Percentiles rank a stretch among this genome's conserved stretches.
phyloP scores from a whole-genome alignment of 2,113 vertebrate genomes.

The Macrotus californicus region DNA sequence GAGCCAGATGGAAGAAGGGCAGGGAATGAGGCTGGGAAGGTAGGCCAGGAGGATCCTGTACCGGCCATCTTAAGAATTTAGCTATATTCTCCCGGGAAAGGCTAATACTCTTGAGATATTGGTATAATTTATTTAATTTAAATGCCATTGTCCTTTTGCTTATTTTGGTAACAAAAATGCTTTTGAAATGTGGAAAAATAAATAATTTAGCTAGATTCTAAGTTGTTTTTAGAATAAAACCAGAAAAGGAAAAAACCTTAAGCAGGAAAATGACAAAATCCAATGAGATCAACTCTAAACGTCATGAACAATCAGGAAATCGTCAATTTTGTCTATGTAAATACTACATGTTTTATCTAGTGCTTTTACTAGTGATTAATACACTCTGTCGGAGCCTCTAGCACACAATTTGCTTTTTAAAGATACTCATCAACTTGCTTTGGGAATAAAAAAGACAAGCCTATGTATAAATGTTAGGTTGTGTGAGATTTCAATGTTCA shows the following conservation, averaged over 20 bases:
- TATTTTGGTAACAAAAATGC: conserved; percentile 81
- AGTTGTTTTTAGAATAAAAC: neutral
- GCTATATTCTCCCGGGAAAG: neutral
- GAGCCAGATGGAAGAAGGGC: neutral
- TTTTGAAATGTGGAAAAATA: conserved; percentile 45
- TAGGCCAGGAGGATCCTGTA: neutral
- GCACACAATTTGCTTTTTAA: neutral
- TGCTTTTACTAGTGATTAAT: neutral
- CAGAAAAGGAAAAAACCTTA: neutral
- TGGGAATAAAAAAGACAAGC: neutral
- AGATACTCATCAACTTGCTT: neutral
- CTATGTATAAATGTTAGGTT: conserved; percentile 18
- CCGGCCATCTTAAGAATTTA: neutral
- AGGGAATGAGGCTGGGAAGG: neutral
- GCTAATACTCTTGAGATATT: conserved; percentile 53
- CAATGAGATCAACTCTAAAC: neutral
- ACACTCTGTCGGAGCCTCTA: neutral
- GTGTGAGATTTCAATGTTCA: neutral
- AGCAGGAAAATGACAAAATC: neutral
- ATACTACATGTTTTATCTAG: neutral
- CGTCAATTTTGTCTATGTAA: neutral
- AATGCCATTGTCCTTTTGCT: conserved; percentile 64
- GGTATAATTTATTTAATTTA: conserved; percentile 85
- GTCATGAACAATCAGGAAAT: neutral
- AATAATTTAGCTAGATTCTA: neutral